Evolutionary conservation across 2,888 invertebrate genomes (phyloP).

Genomic region (Epiblema foenella): DNA sequence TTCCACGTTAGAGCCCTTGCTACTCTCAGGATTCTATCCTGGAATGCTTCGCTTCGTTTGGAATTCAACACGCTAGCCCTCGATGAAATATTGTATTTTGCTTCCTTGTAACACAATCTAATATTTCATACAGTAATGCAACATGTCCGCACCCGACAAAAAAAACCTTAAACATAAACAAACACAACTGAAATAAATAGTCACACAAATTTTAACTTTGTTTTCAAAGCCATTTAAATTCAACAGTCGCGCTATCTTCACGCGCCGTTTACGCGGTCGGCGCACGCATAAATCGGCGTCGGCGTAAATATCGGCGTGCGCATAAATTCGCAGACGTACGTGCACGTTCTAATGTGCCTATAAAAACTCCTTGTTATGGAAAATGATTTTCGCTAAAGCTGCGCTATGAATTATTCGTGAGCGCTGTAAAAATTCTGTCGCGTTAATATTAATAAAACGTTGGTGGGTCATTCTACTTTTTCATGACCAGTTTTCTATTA

Average conservation of each 20-base stretch:
- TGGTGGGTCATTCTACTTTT: too few relatives aligned
- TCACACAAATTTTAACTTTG: background rate
- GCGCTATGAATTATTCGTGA: conserved; percentile 2
- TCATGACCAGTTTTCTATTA: too few relatives aligned
- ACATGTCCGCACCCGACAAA: background rate
- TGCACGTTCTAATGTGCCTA: conserved; percentile 15
- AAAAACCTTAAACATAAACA: background rate
- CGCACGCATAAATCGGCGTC: conserved; percentile 25
- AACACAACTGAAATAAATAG: background rate
- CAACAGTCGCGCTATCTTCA: conserved; percentile 9
- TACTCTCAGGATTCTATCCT: too few relatives aligned
- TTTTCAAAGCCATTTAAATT: conserved; percentile 25
- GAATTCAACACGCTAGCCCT: too few relatives aligned
- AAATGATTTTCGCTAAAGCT: conserved; percentile 3
- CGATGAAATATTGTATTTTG: too few relatives aligned
- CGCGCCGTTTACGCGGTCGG: conserved; percentile 25
- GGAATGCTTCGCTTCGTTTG: too few relatives aligned
- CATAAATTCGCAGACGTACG: conserved; percentile 6
- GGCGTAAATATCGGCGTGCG: conserved; percentile 22
- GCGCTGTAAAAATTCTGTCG: background rate
- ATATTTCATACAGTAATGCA: too few relatives aligned
- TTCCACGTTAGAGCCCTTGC: too few relatives aligned
- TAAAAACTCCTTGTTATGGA: conserved; percentile 17
- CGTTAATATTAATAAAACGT: background rate
- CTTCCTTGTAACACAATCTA: too few relatives aligned